Base-by-base conservation (phyloP, 2,797 vertebrate genomes). In the Enteromius mattozi region DNA sequence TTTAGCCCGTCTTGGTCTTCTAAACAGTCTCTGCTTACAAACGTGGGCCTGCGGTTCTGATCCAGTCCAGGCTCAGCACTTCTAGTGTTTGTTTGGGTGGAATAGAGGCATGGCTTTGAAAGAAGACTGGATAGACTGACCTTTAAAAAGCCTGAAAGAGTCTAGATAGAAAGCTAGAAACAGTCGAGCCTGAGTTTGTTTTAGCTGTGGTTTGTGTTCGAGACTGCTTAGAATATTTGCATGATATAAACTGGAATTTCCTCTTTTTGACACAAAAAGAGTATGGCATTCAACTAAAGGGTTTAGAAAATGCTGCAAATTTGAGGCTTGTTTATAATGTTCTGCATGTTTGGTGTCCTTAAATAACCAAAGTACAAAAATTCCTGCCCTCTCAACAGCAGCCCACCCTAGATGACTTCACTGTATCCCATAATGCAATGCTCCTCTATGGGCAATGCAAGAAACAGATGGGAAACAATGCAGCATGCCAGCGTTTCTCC, bases 361-460 rank as follows among this genome's bases (percentile, higher is more conserved):
- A 35, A 59, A 21, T 13, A 35, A 19, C 14, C 42, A 9, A 78
- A 27, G 24, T 12, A 30, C 14, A 45, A 17, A n/a, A 66, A n/a
- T 47, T 66, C 59, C 59, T 79, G 40, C 40, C 16, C 9, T 66
- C 40, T 35, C 27, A 66, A 3, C 59, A 65, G 37, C 42, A 79
- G 37, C 40, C 24, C 42, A 49, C 17, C 59, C 40, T 49, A 66
- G 74, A 72, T 69, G 66, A 71, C 65, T 27, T 72, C 65, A 61
- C 21, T 80, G 74, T 69, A n/a, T 33, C 68, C 30, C 89, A 85
- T 40, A 70, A 89, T 72, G 88, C 83, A 87, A 54, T 86, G 30
- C 12, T 80, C 78, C 27, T 61, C 80, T 68, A 42, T 24, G 63
- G 63, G 78, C 40, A 35, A 80, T 68, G 78, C 63, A 69, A 54